Evolutionary conservation across 2,797 vertebrate species (phyloP), one percentile per base, ranked within the genome.

Genomic region (Chloroceryle inda): DNA sequence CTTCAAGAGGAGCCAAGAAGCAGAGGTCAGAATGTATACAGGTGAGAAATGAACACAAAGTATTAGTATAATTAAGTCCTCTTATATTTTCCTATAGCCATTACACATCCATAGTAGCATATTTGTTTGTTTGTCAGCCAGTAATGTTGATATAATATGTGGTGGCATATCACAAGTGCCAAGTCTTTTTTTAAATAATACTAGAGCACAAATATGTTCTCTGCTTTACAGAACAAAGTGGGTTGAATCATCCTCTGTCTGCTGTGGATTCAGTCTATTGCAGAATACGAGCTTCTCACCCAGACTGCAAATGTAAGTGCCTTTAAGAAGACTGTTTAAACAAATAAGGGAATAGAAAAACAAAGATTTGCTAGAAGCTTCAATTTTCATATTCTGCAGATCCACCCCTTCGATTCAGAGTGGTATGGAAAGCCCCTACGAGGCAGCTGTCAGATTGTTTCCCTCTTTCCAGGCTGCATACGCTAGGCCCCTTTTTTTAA

Each of bases 281-380:
- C 53, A 93, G 52, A 67, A 49, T 38, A 76, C 49, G n/a, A 67
- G 47, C n/a, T 67, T 91, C 87, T 69, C 71, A 58, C 50, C 67
- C 55, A 77, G 64, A 67, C 2, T 71, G 72, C 23, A 29, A 77
- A 23, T 26, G 18, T 40, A 85, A 76, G 33, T 82, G 67, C 45
- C 45, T 80, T 74, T 72, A 67, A 47, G 82, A 85, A 62, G 64
- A 45, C 10, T 67, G 52, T 67, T 89, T 77, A 71, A 85, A 76
- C 35, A 94, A 93, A 19, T 40, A 76, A 72, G 17, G 42, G 29
- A 88, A 69, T 2, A 86, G 73, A 81, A 94, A 62, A 84, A 42
- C 90, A 85, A 90, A 76, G 64, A 91, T 76, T 56, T 63, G 33
- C 71, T 71, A 47, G 38, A 85, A 91, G 63, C 67, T 84, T 90